Base-by-base conservation (phyloP, 2,888 invertebrate species). In the Tyria jacobaeae region DNA sequence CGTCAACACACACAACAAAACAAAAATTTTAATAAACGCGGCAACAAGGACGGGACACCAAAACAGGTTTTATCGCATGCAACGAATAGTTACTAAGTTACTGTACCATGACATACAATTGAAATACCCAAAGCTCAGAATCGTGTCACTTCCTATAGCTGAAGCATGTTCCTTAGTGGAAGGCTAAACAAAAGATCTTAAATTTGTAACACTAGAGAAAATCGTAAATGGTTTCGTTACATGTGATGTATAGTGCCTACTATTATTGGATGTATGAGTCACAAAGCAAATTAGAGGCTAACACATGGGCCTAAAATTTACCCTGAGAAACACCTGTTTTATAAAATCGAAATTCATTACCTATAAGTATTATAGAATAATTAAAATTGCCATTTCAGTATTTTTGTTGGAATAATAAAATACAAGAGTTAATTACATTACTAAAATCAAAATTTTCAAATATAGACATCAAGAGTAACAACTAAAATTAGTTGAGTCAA, bases 41-140 rank as follows among this genome's bases (percentile, higher is more conserved):
- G 71, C 70, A 67, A 79, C 82, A 82, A 74, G 78, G 83, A 84
- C 83, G 84, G 83, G 83, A 83, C 80, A 78, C 75, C 14, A 75
- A 62, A 76, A 75, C 72, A 70, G 72, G 56, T 71, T 58, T 73
- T 73, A 73, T 70, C 69, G 66, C 81, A 83, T 81, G 83, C 83
- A 70, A 52, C 60, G 34, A 41, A 65, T 57, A 48, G 15, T 37
- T 25, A 27, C 44, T 21, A 52, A 34, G 12, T 48, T 25, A 37
- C 35, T 51, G 27, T 39, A 39, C 25, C 31, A 31, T 25, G 25
- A 37, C 12, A 27, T 39, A 34, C 34, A 48, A 37, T 4, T 31
- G 24, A 5, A 37, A 49, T 34, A 24, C n/a, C 31, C 47, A 49
- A 15, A 57, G 37, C 41, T 39, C 27, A 54, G 10, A 21, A 3